Evolutionary conservation across 2,113 vertebrate genomes (phyloP).

Genomic region (Columba janthina): DNA sequence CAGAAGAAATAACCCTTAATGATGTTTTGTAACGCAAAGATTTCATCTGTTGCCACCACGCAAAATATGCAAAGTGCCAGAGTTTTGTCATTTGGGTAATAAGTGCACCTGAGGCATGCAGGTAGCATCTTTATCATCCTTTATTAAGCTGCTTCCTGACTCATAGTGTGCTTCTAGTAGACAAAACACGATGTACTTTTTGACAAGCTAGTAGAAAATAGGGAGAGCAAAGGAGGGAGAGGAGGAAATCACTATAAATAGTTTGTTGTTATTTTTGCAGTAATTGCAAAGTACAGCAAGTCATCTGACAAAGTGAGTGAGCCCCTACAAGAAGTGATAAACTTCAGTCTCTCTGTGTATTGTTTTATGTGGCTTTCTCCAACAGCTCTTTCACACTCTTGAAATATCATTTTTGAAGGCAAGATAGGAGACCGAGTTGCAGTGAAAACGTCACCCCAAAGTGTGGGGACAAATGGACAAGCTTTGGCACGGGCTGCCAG

Average conservation of each 20-base stretch:
- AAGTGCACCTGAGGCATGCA: background rate
- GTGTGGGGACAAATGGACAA: conserved; percentile 59
- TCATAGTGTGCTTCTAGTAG: background rate
- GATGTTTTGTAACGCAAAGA: background rate
- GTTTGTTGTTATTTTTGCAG: conserved; percentile 64
- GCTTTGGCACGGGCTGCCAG: conserved; percentile 31
- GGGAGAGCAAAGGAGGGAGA: background rate
- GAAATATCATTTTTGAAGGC: conserved; percentile 63
- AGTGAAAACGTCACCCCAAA: conserved; percentile 42
- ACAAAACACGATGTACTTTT: background rate
- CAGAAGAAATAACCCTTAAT: background rate
- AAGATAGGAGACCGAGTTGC: conserved; percentile 47
- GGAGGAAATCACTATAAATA: conserved; percentile 42
- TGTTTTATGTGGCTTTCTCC: conserved; percentile 60
- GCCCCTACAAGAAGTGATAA: conserved; percentile 32
- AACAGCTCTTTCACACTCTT: conserved; percentile 62
- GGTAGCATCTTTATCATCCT: background rate
- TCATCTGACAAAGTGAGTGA: conserved; percentile 61
- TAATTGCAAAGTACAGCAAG: conserved; percentile 55
- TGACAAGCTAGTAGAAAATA: background rate
- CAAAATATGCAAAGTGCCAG: background rate
- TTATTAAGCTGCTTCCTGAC: background rate
- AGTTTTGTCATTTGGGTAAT: background rate
- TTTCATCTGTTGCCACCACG: fast-evolving
- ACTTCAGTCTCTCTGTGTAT: background rate